A percentile compares a stretch with the other conserved stretches of the same genome.
Conservation (phyloP, 1,140 invertebrate genomes). For the Luehdorfia chinensis region DNA sequence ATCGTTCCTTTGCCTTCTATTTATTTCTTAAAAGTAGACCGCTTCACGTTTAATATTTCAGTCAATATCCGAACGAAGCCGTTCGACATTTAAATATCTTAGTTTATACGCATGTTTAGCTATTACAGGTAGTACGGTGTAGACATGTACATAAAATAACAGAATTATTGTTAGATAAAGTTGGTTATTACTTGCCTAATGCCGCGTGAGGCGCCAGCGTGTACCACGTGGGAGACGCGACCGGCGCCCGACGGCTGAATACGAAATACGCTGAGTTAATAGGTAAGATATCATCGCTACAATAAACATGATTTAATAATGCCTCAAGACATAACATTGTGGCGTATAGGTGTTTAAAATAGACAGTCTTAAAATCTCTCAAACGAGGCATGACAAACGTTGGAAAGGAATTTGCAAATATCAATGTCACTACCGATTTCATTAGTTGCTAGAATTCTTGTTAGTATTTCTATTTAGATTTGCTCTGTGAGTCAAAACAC, state of each 20-base stretch:
- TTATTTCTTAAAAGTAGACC: no score
- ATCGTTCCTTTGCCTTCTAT: no score
- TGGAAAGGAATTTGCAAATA: no score
- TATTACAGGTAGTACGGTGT: constrained; percentile 6
- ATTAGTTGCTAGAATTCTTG: no score
- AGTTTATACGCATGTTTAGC: not conserved
- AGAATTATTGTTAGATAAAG: constrained; percentile 14
- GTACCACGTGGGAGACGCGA: constrained; percentile 9
- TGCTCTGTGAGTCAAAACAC: no score
- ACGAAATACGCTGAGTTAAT: constrained; percentile 14
- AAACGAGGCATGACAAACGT: no score
- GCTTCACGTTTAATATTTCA: constrained; percentile 3
- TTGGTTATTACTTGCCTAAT: constrained; percentile 1
- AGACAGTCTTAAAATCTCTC: no score
- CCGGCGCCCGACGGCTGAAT: constrained; percentile 8
- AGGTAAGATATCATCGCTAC: constrained; percentile 9
- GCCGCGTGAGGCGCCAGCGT: not conserved
- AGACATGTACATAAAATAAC: constrained; percentile 5
- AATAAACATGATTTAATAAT: constrained; percentile 13
- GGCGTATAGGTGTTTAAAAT: constrained; percentile 5
- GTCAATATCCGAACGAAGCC: not conserved
- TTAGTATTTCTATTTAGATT: no score
- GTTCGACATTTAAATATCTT: not conserved
- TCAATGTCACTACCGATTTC: no score
- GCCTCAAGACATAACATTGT: constrained; percentile 1